Evolutionary conservation across 1,140 invertebrate genomes (phyloP).

Genomic region (Hycleus phaleratus): DNA sequence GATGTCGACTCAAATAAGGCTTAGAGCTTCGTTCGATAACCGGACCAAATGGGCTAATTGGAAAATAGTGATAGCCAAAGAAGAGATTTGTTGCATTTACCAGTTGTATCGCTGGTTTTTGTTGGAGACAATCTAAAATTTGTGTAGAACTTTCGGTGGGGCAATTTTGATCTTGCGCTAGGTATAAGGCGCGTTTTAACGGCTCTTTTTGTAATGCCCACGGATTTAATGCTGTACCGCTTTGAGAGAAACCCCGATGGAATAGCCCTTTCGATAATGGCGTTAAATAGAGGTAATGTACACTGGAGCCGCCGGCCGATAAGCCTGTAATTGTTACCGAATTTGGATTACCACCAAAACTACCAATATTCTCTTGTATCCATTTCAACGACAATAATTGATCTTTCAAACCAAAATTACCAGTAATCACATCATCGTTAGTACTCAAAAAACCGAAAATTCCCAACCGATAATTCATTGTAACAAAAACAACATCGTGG

Average conservation of each 20-base stretch:
- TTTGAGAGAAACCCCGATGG: conserved; percentile 63
- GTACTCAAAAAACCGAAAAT: conserved; percentile 35
- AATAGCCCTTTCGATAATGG: conserved; percentile 49
- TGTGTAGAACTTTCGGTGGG: conserved; percentile 45
- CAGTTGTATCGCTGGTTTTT: conserved; percentile 7
- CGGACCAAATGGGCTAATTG: conserved; percentile 3
- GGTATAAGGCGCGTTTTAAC: conserved; percentile 54
- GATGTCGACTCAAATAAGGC: conserved; percentile 47
- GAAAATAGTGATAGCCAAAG: conserved; percentile 11
- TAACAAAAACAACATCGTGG: conserved; percentile 52
- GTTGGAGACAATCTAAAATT: conserved; percentile 46
- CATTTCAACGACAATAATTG: no score
- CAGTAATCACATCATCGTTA: conserved; percentile 34
- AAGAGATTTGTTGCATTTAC: neutral
- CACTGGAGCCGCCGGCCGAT: conserved; percentile 46
- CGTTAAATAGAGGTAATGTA: conserved; percentile 46
- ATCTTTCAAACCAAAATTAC: conserved; percentile 28
- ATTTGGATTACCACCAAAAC: conserved; percentile 42
- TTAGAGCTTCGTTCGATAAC: conserved; percentile 25
- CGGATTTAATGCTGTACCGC: conserved; percentile 60
- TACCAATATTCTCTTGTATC: no score
- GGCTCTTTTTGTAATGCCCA: conserved; percentile 51
- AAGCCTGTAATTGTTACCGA: conserved; percentile 42
- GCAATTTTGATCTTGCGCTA: conserved; percentile 63
- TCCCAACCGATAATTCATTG: conserved; percentile 55